Evolutionary conservation across 1,140 invertebrate species (phyloP), one percentile per base, ranked within the genome.

Genomic region (Vollenhovia emeryi): DNA sequence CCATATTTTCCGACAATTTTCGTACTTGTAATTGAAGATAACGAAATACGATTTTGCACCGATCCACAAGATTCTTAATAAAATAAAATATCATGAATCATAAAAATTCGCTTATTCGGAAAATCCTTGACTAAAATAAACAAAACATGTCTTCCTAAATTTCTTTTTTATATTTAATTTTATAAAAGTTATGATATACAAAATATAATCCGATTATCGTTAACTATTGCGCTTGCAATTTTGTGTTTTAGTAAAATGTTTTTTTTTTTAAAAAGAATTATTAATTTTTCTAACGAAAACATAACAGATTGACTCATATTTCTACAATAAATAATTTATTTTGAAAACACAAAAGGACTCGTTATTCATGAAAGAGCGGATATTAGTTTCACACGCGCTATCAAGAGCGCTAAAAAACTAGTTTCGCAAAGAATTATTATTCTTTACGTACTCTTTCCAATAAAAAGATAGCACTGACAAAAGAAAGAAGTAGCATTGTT

Each of bases 1-100:
- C 48, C 27, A 68, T 48, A 48, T 48, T 48, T 68, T 68, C 24
- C 66, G 43, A n/a, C 18, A 18, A 66, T 66, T 45, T 43, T 68
- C 66, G 66, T 48, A 48, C 7, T 8, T 27, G 48, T 68, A 68
- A 68, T 68, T 48, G 43, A 48, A 48, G 8, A 48, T 48, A 18
- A 45, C 30, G 18, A 62, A 62, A 62, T 62, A 18, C 43, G 66
- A 48, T 68, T 68, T 66, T 48, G 6, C 24, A 68, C 13, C 18
- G 66, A 68, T 68, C 43, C 7, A n/a, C n/a, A 48, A 48, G 3
- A 7, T 27, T 48, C 43, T 15, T 5, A 24, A 24, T 66, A 66
- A 45, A 45, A 43, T 45, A 45, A 27, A 6, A 40, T 27, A 59
- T 30, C n/a, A 68, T 13, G n/a, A 43, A 3, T 48, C 7, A 27